Conservation (phyloP, 2,113 vertebrate genomes). For the Melanocharis versteri region DNA sequence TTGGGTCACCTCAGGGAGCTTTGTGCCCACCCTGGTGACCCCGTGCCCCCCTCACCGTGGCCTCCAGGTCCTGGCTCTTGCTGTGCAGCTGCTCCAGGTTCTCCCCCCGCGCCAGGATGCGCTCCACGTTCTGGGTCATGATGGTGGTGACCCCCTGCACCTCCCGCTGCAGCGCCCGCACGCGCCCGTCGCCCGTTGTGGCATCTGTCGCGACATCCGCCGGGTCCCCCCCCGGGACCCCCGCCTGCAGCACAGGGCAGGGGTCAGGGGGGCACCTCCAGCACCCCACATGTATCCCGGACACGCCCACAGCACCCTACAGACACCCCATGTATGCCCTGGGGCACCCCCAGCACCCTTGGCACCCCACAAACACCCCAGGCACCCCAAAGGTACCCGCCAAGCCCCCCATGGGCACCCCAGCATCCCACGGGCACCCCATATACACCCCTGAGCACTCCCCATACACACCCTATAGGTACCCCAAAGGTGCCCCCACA, state of each 20-base stretch:
- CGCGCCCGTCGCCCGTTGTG: constrained; percentile 22
- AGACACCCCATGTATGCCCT: not conserved
- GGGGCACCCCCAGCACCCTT: not conserved
- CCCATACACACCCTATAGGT: not conserved
- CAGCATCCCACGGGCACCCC: not conserved
- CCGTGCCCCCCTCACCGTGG: constrained; percentile 74
- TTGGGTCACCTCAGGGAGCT: not conserved
- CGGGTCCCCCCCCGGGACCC: not conserved
- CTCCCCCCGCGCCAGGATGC: constrained; percentile 90
- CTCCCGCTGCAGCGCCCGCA: constrained; percentile 78
- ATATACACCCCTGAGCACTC: not conserved
- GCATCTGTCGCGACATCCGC: fast-evolving
- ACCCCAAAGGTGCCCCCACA: not conserved
- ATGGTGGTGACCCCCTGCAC: constrained; percentile 89
- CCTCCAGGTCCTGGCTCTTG: constrained; percentile 89
- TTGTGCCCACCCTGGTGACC: not conserved
- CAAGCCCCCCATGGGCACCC: not conserved
- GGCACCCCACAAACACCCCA: not conserved
- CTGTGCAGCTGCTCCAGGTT: constrained; percentile 88
- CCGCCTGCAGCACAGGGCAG: not conserved
- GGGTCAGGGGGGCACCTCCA: not conserved
- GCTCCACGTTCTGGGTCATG: constrained; percentile 91
- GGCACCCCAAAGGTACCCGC: not conserved
- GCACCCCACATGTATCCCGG: not conserved
- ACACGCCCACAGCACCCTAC: not conserved